phyloP scores from a whole-genome alignment of 2,797 vertebrate species.

The Numenius phaeopus region DNA sequence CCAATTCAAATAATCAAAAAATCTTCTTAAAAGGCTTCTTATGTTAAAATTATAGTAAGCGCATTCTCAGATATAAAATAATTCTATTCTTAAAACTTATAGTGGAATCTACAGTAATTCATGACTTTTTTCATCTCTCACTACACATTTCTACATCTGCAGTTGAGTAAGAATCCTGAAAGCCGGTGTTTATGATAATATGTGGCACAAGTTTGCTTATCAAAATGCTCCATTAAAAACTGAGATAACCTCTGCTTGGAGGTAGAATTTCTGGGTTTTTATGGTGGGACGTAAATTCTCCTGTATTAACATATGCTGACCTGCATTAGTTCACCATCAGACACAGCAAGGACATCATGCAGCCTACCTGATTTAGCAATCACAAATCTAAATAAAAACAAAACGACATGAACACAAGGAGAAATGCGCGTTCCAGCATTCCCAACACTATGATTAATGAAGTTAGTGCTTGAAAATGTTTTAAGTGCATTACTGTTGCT shows the following conservation, averaged over 20 bases:
- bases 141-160: neutral
- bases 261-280: neutral
- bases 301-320: neutral
- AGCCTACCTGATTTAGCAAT: neutral
- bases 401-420: neutral
- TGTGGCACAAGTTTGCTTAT: neutral
- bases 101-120: neutral
- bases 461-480: neutral
- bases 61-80: constrained; percentile 16
- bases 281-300: neutral
- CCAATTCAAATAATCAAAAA: constrained; percentile 45
- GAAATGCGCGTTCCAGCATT: neutral
- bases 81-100: constrained; percentile 33
- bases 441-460: neutral
- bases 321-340: neutral
- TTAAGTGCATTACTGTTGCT: neutral
- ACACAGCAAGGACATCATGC: neutral
- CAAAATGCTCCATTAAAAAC: neutral
- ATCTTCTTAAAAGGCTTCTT: neutral
- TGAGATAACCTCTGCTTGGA: neutral
- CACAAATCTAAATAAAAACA: neutral
- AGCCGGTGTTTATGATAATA: neutral
- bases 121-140: neutral
- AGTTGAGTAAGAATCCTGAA: neutral
- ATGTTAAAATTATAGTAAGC: constrained; percentile 40